Conservation (phyloP, 2,797 vertebrate genomes). For the Eidolon dupreanum region DNA sequence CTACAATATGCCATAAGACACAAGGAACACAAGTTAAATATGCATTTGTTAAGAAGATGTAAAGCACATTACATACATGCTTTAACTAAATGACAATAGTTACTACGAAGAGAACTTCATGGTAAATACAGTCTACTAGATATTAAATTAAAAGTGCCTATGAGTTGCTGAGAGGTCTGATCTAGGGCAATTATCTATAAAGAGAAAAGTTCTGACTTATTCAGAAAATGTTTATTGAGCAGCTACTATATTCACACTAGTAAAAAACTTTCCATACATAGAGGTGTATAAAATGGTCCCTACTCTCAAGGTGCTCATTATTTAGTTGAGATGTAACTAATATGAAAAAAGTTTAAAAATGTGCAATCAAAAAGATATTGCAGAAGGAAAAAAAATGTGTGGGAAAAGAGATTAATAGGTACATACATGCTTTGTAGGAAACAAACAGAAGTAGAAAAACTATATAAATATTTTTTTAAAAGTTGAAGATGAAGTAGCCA, state of each 20-base stretch:
- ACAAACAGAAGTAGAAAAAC: not conserved
- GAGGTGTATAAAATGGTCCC: not conserved
- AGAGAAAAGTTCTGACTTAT: not conserved
- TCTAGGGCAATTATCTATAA: not conserved
- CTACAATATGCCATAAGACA: not conserved
- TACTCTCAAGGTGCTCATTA: not conserved
- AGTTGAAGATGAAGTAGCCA: not conserved
- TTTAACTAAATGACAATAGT: not conserved
- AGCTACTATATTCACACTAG: not conserved
- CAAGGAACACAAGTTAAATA: not conserved
- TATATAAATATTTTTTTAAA: not conserved
- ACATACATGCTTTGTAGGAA: not conserved
- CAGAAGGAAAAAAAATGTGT: not conserved
- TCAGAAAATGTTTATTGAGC: not conserved
- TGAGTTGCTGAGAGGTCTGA: not conserved
- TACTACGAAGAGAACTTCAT: not conserved
- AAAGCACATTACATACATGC: not conserved
- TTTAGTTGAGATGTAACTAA: not conserved
- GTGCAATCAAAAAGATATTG: not conserved
- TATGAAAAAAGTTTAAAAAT: not conserved
- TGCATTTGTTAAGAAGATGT: not conserved
- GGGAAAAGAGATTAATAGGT: not conserved
- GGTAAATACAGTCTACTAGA: not conserved
- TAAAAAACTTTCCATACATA: not conserved
- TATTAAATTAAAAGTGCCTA: not conserved